Evolutionary conservation across 2,888 invertebrate genomes (phyloP), one percentile per base, ranked within the genome.

Genomic region (Acleris sparsana): DNA sequence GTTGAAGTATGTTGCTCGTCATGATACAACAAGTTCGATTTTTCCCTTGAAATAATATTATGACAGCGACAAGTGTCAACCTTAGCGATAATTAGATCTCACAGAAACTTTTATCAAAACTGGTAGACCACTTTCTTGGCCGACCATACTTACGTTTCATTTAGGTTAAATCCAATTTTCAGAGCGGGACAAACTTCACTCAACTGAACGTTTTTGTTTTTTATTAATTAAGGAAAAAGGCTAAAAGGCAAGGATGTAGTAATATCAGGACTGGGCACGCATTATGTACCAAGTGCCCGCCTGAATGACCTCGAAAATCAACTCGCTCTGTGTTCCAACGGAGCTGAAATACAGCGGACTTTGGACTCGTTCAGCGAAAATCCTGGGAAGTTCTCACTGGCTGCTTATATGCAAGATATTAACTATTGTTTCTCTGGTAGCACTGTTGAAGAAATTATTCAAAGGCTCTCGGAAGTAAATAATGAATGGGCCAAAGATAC

Each of bases 181-280:
- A 25, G 25, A 25, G 4, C 22, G 16, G 43, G 4, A 5, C 43
- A 16, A 43, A 3, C 43, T 16, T 43, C 16, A 9, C 5, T n/a
- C n/a, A 6, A 9, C 13, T 1, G 9, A n/a, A n/a, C n/a, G n/a
- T n/a, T n/a, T n/a, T 2, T 17, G n/a, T 17, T 43, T 1, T 25
- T 18, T 46, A 13, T 58, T 9, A 49, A 62, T 69, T 39, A 52
- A 76, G 89, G 90, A 16, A 73, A 83, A 51, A 75, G 90, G 64
- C 75, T 92, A 52, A 88, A 84, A 86, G 94, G 97, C 0, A 84
- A 93, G 29, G 97, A 98, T 86, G 94, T 96, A 3, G 84, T 94
- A 6, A 94, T 95, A 79, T 95, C 97, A 18, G 97, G 98, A 13
- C 93, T 98, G 67, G 97, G 97, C 0, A 98, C 98, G 6, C 98